A percentile compares a stretch with the other conserved stretches of the same genome.
Conservation (phyloP, 2,888 invertebrate species). For the Eristalis pertinax region DNA sequence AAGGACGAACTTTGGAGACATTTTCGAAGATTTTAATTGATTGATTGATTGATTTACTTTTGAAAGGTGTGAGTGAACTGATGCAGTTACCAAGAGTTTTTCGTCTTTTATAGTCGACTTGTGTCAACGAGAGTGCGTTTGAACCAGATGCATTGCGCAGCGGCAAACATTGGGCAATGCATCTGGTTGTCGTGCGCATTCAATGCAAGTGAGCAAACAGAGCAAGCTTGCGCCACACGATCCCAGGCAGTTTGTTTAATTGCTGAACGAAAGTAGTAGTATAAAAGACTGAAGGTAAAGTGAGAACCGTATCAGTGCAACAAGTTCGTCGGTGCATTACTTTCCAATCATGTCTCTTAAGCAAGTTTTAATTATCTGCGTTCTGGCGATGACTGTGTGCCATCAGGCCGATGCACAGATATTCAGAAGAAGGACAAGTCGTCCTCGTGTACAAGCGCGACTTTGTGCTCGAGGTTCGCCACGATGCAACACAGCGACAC, state of each 20-base stretch:
- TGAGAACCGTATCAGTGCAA: not conserved
- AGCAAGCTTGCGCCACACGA: not conserved
- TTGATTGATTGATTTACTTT: not conserved
- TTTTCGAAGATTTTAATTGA: not conserved
- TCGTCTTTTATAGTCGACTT: constrained; percentile 10
- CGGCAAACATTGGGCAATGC: not conserved
- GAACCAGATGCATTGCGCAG: not conserved
- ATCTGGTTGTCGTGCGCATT: not conserved
- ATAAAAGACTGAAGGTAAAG: not conserved
- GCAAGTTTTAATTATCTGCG: not conserved
- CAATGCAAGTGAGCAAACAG: too few relatives aligned
- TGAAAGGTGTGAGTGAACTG: not conserved
- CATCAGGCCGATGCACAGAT: constrained; percentile 32
- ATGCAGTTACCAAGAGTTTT: not conserved
- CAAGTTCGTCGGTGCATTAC: not conserved
- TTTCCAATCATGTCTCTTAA: constrained; percentile 13
- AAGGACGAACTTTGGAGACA: constrained; percentile 18
- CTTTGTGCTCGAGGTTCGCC: constrained; percentile 38
- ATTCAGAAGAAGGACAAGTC: constrained; percentile 18
- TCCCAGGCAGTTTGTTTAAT: not conserved
- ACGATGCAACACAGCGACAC: constrained; percentile 12
- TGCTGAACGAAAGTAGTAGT: not conserved
- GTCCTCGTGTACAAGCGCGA: constrained; percentile 41
- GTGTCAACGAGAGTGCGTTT: not conserved
- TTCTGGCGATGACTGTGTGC: not conserved